These are phyloP conservation scores for Bothrops jararaca DNA, from an alignment of 2,113 vertebrate genomes.

Conservation along the genomic window DNA sequence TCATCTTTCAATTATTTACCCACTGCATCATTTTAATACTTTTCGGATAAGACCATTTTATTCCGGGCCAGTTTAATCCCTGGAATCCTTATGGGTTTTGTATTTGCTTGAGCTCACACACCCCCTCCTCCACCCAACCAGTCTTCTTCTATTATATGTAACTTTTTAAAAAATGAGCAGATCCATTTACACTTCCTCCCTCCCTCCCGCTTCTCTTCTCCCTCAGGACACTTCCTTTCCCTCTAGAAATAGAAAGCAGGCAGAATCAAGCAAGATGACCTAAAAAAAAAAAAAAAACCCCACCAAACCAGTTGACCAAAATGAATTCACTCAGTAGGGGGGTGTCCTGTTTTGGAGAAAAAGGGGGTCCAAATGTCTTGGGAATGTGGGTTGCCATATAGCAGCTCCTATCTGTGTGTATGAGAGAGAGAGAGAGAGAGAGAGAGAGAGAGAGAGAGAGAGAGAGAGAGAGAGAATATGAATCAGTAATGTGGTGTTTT, in stretches of 20 bases:
- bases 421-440: neutral
- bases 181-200: neutral
- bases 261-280: conserved; percentile 13
- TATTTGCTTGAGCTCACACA: neutral
- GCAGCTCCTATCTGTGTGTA: neutral
- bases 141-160: neutral
- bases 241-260: conserved; percentile 22
- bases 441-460: neutral
- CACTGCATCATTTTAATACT: neutral
- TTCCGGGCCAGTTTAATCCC: neutral
- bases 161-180: neutral
- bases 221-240: neutral
- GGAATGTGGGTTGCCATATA: neutral
- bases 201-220: neutral
- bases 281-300: neutral
- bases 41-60: neutral
- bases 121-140: neutral
- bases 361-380: neutral
- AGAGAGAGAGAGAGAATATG: neutral
- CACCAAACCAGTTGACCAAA: neutral
- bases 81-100: neutral
- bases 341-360: conserved; percentile 1
- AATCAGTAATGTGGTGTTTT: neutral
- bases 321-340: neutral
- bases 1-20: neutral